Evolutionary conservation across 2,888 invertebrate species (phyloP), one percentile per base, ranked within the genome.

Genomic region (Drosophila infuscata): DNA sequence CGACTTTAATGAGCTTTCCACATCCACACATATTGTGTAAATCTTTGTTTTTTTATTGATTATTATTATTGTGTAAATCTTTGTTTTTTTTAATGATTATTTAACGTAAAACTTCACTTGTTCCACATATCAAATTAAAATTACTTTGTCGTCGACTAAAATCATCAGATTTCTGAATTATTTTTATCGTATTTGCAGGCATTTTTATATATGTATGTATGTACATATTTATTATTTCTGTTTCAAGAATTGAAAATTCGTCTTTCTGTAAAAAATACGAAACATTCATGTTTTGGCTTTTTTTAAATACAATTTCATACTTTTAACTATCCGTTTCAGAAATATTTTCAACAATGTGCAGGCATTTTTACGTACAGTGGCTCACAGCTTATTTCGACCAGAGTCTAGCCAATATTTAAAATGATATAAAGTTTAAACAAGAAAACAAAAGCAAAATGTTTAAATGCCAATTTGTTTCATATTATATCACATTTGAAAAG

Each of bases 1-100:
- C 30, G 53, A 62, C 36, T 29, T 64, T 71, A 73, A 57, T 71
- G 41, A 72, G 56, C 51, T n/a, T n/a, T n/a, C 33, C 29, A 29
- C 57, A n/a, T 17, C 35, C n/a, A 17, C 36, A 48, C n/a, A 38
- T 48, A 17, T 15, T 46, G 32, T 33, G 15, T n/a, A 51, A 11
- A 11, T 12, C 33, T 17, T 20, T 33, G 11, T 29, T 36, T 15
- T 32, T 32, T 30, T 30, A 25, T 25, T 25, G 20, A 25, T 25
- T 25, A 25, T 25, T 25, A 25, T 25, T 25, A 25, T 25, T 25
- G 20, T 25, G 20, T 25, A 25, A 25, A 25, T 25, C 20, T 25
- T 25, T 25, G 20, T 25, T 30, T n/a, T 33, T 33, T 9, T 30
- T 41, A 41, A 17, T 46, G 25, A 41, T 30, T 25, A 54, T 25